Evolutionary conservation across 2,888 invertebrate species (phyloP).

Genomic region (Diadegma fenestrale): DNA sequence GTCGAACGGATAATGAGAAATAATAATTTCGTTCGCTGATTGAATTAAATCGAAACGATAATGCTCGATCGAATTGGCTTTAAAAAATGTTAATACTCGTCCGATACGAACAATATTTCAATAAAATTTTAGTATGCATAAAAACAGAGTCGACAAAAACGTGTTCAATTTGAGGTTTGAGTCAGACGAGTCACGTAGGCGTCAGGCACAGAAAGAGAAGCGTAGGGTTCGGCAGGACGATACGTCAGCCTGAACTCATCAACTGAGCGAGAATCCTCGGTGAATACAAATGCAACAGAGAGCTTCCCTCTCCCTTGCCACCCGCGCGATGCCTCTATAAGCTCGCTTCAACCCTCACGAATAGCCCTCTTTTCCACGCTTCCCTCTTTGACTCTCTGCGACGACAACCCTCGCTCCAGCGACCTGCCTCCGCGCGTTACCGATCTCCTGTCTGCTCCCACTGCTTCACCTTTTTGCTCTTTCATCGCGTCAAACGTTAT

Average conservation of each 20-base stretch:
- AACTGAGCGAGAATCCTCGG: conserved; percentile 74
- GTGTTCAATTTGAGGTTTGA: conserved; percentile 65
- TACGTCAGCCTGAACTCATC: conserved; percentile 79
- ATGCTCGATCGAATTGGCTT: background rate
- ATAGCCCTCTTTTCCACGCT: conserved; percentile 47
- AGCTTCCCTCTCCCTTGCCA: background rate
- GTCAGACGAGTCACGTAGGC: conserved; percentile 71
- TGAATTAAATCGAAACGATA: background rate
- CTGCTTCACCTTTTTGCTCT: conserved; percentile 32
- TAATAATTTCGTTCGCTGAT: background rate
- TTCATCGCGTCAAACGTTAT: conserved; percentile 40
- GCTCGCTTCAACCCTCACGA: conserved; percentile 59
- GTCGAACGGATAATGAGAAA: background rate
- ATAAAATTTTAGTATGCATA: conserved; percentile 17
- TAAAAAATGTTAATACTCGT: background rate
- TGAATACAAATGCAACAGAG: conserved; percentile 78
- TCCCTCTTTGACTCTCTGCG: conserved; percentile 53
- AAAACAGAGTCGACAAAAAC: conserved; percentile 17
- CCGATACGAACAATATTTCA: conserved; percentile 13
- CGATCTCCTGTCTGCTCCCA: conserved; percentile 6
- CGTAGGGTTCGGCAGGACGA: conserved; percentile 68
- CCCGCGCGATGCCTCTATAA: conserved; percentile 12
- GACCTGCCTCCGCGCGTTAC: background rate
- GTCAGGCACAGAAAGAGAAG: conserved; percentile 46
- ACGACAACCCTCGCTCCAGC: conserved; percentile 52